Evolutionary conservation across 2,113 vertebrate species (phyloP).

Genomic region (Smithornis capensis): DNA sequence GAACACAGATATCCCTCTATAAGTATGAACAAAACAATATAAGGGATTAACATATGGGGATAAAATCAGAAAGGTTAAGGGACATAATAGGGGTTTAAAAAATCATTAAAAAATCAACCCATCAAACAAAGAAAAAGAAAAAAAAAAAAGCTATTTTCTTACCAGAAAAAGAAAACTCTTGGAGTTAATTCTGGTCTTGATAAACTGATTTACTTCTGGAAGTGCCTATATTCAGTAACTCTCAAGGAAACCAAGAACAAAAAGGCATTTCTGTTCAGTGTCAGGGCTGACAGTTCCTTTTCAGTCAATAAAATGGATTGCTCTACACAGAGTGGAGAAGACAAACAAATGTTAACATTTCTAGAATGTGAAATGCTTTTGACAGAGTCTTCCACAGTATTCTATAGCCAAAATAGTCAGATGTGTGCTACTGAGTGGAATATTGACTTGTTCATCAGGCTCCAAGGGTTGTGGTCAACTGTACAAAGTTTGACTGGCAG

Average conservation of each 20-base stretch:
- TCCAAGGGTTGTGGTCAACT: not conserved
- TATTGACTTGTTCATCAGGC: not conserved
- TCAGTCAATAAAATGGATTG: not conserved
- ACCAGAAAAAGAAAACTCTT: not conserved
- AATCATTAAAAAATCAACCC: not conserved
- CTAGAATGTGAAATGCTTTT: not conserved
- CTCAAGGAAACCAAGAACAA: not conserved
- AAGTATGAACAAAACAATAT: not conserved
- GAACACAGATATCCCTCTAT: not conserved
- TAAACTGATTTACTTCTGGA: not conserved
- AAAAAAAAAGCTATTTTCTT: not conserved
- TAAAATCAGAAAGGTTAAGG: not conserved
- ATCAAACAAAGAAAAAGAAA: not conserved
- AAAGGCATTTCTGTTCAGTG: not conserved
- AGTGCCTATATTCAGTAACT: not conserved
- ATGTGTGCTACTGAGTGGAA: not conserved
- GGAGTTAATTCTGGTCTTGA: not conserved
- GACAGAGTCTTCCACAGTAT: not conserved
- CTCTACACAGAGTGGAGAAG: not conserved
- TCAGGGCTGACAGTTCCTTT: not conserved
- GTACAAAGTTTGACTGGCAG: not conserved
- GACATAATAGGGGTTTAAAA: not conserved
- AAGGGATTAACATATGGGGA: not conserved
- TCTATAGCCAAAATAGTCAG: not conserved
- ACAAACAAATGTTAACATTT: not conserved